Evolutionary conservation across 2,797 vertebrate species (phyloP), one percentile per base, ranked within the genome.

Genomic region (Schizopygopsis malacanthus): DNA sequence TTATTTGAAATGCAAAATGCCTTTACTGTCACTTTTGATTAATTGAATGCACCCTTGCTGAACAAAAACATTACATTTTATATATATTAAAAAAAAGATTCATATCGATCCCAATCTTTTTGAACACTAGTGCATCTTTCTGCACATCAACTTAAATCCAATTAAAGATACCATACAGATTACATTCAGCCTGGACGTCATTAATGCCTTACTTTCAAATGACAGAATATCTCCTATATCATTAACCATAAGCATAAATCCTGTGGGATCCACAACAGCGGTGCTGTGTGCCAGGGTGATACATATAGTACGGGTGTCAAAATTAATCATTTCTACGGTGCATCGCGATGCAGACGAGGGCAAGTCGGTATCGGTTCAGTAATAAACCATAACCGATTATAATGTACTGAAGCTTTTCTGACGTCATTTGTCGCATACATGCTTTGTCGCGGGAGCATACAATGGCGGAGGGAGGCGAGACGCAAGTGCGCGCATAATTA

Each of bases 261-360:
- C 61, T 63, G 22, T 76, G 59, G 33, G 45, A 41, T 76, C 47
- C 18, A 28, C 69, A 81, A 63, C 11, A n/a, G 20, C 4, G 15
- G 15, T 50, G 79, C 82, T 71, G 22, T 71, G 76, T 84, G 50
- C 63, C 79, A 84, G 10, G 9, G 16, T 84, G 73, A 15, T 13
- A 33, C 28, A 33, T 2, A 33, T 33, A 33, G 28, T 33, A 33
- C 28, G 28, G 28, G 28, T 33, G 28, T 33, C 28, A 33, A 33
- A 33, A 33, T 33, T 2, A 33, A 33, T 33, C 2, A 33, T 33
- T 33, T 33, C 28, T 33, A 33, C 28, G 28, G 28, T 33, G 28
- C 28, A 33, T 33, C 28, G 28, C 28, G 28, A 33, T 33, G 28
- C 28, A 33, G 28, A 33, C 28, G 28, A 33, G 28, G 28, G 2